phyloP scores from a whole-genome alignment of 2,797 vertebrate genomes.

The Alcedo atthis region DNA sequence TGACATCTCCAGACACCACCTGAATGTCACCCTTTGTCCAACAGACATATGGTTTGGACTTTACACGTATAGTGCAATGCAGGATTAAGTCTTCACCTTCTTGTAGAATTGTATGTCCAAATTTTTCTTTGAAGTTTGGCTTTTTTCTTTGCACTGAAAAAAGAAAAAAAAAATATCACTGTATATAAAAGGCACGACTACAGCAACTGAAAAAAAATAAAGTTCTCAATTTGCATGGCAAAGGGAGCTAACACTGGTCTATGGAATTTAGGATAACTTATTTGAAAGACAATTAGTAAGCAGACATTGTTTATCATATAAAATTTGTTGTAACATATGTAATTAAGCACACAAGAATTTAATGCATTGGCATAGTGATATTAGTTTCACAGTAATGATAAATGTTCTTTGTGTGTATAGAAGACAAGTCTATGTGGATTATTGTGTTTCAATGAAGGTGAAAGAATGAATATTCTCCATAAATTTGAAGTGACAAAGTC shows the following conservation, averaged over 20 bases:
- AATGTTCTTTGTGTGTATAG: neutral
- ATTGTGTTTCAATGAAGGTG: neutral
- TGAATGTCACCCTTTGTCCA: conserved; percentile 61
- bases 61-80: conserved; percentile 43
- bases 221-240: neutral
- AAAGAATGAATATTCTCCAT: neutral
- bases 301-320: neutral
- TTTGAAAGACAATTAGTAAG: neutral
- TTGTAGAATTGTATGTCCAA: conserved; percentile 48
- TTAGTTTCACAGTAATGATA: neutral
- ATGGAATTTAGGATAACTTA: neutral
- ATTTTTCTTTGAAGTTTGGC: conserved; percentile 47
- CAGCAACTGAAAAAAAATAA: neutral
- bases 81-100: conserved; percentile 69
- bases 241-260: neutral
- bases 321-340: neutral
- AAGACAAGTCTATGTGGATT: neutral
- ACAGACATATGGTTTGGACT: conserved; percentile 39
- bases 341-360: neutral
- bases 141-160: conserved; percentile 58
- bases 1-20: conserved; percentile 14
- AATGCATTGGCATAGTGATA: neutral
- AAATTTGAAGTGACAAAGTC: neutral
- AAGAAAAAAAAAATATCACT: neutral
- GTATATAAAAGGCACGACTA: neutral